Base-by-base conservation (phyloP, 2,797 vertebrate genomes). In the Acipenser oxyrinchus region DNA sequence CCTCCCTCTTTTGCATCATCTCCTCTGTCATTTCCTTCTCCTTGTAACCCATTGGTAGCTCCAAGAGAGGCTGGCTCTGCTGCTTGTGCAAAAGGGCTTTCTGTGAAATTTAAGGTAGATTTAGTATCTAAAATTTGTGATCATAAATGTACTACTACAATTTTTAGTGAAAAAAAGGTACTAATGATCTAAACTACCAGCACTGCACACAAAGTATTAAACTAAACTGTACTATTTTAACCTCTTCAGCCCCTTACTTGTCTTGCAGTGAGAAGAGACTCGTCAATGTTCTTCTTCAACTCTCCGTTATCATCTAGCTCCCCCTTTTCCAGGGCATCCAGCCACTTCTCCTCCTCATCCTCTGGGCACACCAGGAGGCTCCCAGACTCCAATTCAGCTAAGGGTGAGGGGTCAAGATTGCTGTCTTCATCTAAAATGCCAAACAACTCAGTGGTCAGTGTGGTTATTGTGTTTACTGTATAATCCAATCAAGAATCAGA, bases 1-100 rank as follows among this genome's bases (percentile, higher is more conserved):
- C 95, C 82, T 97, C 95, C 0, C 96, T 88, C 73, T 98, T 98
- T 83, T 95, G 90, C 86, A 98, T 87, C 96, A 98, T 98, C 85
- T 98, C 96, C 6, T 90, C 95, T 0, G 95, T 97, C 88, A 98
- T 87, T 77, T 93, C 94, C 50, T 96, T 96, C 60, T 92, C 91
- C 62, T 95, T 95, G 77, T 92, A 91, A 55, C 90, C 91, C 87
- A 95, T 94, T 0, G 96, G 95, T 49, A 97, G 86, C 78, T 95
- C 92, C 75, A 97, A 83, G 10, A 93, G 83, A 2, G 92, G 89
- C 76, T 95, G 94, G 70, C 84, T 91, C 86, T 94, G 92, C 62
- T 97, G 94, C 84, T 97, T 97, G 86, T 97, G 95, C n/a, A 98
- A 81, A 59, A 98, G 86, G 0, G 95, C 95, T 84, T 91, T 92